Evolutionary conservation across 23 tunicate genomes (phyloP).

Genomic region (Botrylloides violaceus): DNA sequence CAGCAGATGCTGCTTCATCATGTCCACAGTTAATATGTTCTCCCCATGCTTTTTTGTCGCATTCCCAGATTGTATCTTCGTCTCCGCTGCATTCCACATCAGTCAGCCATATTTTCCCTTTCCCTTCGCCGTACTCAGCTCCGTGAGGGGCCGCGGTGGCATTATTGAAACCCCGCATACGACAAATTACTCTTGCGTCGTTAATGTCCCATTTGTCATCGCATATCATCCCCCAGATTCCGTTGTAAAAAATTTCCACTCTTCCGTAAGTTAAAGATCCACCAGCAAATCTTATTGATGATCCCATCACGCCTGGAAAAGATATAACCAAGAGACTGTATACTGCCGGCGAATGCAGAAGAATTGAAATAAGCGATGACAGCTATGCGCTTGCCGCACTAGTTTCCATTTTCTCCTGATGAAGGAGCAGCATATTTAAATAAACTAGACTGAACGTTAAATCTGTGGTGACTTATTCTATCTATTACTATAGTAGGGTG

Average conservation of each 20-base stretch:
- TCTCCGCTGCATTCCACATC: neutral
- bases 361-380: no score
- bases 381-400: no score
- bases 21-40: neutral
- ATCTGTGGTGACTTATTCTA: no score
- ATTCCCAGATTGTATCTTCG: neutral
- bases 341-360: no score
- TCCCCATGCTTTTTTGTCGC: neutral
- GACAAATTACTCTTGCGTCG: neutral
- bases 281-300: neutral
- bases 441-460: no score
- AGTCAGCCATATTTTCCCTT: neutral
- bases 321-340: no score
- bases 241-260: neutral
- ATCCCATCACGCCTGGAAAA: neutral
- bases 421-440: no score
- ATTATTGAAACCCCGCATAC: neutral
- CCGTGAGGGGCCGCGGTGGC: neutral
- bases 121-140: neutral
- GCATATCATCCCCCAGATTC: neutral
- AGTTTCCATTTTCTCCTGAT: no score
- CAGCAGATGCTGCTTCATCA: neutral
- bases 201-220: neutral
- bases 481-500: no score
- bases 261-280: neutral